Conservation (phyloP, 2,888 invertebrate genomes). For the Omphaloscelis lunosa region DNA sequence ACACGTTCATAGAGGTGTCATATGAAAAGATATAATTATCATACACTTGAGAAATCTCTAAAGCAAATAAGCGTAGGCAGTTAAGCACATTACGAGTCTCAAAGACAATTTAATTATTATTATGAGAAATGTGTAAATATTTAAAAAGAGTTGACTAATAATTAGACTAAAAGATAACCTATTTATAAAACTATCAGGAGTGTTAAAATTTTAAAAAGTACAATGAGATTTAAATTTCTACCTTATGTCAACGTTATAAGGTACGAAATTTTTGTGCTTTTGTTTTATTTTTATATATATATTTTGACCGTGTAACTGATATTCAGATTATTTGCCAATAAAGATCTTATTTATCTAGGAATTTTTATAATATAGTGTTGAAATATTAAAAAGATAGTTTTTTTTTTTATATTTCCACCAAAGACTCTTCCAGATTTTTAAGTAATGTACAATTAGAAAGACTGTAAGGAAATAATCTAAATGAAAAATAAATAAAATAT, state of each 20-base stretch:
- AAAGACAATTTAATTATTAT: slow-evolving; percentile 26
- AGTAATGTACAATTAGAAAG: slow-evolving; percentile 50
- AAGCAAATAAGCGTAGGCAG: neutral
- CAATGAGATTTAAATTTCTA: slow-evolving; percentile 58
- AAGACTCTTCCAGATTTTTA: slow-evolving; percentile 52
- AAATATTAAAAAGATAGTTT: slow-evolving; percentile 26
- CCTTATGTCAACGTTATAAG: slow-evolving; percentile 53
- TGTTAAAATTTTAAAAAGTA: slow-evolving; percentile 57
- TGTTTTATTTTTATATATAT: slow-evolving; percentile 36
- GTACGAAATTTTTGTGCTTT: slow-evolving; percentile 60
- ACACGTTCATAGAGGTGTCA: neutral
- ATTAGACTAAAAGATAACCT: slow-evolving; percentile 18
- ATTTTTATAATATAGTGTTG: slow-evolving; percentile 24
- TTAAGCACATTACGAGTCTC: slow-evolving; percentile 12
- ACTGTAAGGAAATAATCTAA: slow-evolving; percentile 25
- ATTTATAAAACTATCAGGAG: slow-evolving; percentile 36
- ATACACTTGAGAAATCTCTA: slow-evolving; percentile 14
- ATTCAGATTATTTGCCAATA: slow-evolving; percentile 48
- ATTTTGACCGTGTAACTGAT: slow-evolving; percentile 59
- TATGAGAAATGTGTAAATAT: slow-evolving; percentile 50
- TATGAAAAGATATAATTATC: slow-evolving; percentile 6
- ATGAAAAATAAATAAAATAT: slow-evolving; percentile 4
- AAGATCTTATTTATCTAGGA: slow-evolving; percentile 27
- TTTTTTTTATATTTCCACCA: slow-evolving; percentile 34
- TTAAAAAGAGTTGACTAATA: slow-evolving; percentile 28